Conservation (phyloP, 2,888 invertebrate species). For the Fragum fragum region DNA sequence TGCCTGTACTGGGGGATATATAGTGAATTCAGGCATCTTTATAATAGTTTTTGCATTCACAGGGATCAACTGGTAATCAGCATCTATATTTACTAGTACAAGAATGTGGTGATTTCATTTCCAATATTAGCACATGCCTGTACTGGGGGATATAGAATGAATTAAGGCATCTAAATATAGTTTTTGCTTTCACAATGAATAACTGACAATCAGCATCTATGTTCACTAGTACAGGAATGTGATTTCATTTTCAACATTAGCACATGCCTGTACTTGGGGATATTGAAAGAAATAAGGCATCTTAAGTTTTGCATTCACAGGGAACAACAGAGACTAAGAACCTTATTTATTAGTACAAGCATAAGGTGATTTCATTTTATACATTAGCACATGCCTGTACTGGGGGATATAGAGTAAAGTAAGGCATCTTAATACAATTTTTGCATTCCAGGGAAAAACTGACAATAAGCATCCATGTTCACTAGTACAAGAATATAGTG, state of each 20-base stretch:
- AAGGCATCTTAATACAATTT: no score
- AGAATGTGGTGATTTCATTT: background rate
- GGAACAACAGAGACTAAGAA: background rate
- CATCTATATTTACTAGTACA: background rate
- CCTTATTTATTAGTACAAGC: background rate
- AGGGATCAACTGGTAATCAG: no score
- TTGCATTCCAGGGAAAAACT: no score
- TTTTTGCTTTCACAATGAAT: no score
- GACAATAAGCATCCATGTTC: no score
- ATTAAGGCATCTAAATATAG: no score
- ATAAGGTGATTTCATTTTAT: background rate
- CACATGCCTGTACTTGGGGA: conserved; percentile 9
- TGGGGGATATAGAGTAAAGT: background rate
- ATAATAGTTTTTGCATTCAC: no score
- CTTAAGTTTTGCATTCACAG: no score
- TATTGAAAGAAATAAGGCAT: background rate
- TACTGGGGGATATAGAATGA: conserved; percentile 2
- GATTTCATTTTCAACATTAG: background rate
- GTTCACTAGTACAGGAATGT: background rate
- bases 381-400: conserved; percentile 8
- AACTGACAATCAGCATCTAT: background rate
- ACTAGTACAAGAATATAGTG: no score
- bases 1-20: background rate
- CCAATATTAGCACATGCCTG: background rate
- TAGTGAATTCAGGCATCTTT: background rate